Evolutionary conservation across 2,797 vertebrate genomes (phyloP).

Genomic region (Myotis myotis): DNA sequence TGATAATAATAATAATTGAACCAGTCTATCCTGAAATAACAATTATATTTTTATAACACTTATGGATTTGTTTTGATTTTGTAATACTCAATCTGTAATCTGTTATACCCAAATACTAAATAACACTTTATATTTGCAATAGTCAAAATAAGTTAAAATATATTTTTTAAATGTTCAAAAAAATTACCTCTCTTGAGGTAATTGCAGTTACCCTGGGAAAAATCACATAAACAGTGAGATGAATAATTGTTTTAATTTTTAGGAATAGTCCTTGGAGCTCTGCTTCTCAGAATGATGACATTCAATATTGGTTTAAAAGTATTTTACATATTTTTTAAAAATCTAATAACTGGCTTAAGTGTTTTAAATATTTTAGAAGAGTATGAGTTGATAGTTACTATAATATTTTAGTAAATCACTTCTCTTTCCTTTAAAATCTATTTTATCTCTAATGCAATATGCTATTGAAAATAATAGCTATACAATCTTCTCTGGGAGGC

Average conservation of each 20-base stretch:
- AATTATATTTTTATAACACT: conserved; percentile 15
- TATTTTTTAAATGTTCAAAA: neutral
- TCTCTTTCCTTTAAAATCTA: conserved; percentile 26
- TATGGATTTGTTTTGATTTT: neutral
- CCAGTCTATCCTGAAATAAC: neutral
- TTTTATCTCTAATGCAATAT: neutral
- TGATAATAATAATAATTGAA: neutral
- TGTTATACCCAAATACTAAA: neutral
- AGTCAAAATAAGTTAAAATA: conserved; percentile 23
- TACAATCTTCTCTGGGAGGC: neutral
- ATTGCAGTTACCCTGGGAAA: neutral
- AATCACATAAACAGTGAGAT: neutral
- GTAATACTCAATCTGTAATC: neutral
- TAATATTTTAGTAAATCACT: conserved; percentile 1
- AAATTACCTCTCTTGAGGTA: neutral
- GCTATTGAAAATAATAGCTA: neutral
- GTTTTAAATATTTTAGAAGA: conserved; percentile 43
- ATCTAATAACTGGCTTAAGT: conserved; percentile 11
- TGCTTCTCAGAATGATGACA: neutral
- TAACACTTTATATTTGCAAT: conserved; percentile 3
- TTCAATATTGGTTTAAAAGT: conserved; percentile 19
- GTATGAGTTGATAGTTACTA: neutral
- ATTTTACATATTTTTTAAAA: conserved; percentile 38
- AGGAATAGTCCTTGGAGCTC: neutral
- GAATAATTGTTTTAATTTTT: conserved; percentile 13